Conservation (phyloP, 2,888 invertebrate species). For the Allygus modestus region DNA sequence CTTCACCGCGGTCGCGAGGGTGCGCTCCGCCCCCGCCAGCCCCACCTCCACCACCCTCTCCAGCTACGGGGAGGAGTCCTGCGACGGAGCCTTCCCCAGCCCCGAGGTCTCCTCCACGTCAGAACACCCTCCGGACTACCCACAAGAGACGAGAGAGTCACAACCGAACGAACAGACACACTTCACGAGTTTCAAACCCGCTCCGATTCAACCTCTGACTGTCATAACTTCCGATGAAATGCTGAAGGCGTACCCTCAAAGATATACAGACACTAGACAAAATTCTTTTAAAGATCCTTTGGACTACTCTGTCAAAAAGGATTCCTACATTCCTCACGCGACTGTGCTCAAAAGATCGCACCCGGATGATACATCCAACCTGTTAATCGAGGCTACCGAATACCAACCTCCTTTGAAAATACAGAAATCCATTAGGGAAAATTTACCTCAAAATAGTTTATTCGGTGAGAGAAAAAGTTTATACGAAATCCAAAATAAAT, state of each 20-base stretch:
- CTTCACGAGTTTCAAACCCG: constrained; percentile 54
- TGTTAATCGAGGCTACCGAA: constrained; percentile 61
- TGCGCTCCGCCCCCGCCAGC: constrained; percentile 50
- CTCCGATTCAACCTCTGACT: constrained; percentile 63
- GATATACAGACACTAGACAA: not conserved
- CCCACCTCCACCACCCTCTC: constrained; percentile 63
- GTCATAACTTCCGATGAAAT: constrained; percentile 63
- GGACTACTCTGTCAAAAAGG: constrained; percentile 69
- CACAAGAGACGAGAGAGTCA: constrained; percentile 55
- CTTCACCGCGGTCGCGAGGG: constrained; percentile 73
- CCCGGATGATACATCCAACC: not conserved
- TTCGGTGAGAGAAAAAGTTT: constrained; percentile 24
- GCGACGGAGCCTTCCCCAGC: constrained; percentile 61
- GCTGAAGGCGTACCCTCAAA: constrained; percentile 33
- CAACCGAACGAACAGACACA: constrained; percentile 63
- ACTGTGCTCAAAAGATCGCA: constrained; percentile 4
- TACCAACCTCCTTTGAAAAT: constrained; percentile 48
- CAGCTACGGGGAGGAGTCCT: constrained; percentile 62
- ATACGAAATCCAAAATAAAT: constrained; percentile 30
- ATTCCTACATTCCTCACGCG: constrained; percentile 34
- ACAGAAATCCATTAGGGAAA: not conserved
- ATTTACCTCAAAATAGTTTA: not conserved
- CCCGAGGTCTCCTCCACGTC: constrained; percentile 60
- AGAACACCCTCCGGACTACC: constrained; percentile 24
- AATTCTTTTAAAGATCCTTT: constrained; percentile 66